A percentile compares a stretch with the other conserved stretches of the same genome.
Conservation (phyloP, 1,140 invertebrate species). For the Leptoteleia sp. region DNA sequence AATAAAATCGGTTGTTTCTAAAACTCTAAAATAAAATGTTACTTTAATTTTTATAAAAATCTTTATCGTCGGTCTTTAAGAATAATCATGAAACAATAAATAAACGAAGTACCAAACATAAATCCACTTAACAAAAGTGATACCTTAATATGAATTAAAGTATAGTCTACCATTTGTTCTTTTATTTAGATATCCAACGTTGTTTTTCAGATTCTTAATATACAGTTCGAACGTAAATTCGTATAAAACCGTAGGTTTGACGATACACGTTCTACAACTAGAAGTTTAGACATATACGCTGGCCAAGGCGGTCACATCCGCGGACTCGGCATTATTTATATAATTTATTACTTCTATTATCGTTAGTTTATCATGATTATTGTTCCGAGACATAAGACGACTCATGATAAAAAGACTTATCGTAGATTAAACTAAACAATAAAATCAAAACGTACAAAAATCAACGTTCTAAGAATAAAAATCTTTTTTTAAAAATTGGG, state of each 20-base stretch:
- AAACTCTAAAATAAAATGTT: too few species aligned
- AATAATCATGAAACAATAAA: not conserved
- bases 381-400: slow-evolving; percentile 53
- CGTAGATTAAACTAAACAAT: slow-evolving; percentile 53
- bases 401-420: slow-evolving; percentile 25
- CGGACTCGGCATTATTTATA: slow-evolving; percentile 76
- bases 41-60: too few species aligned
- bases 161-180: slow-evolving; percentile 14
- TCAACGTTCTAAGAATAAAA: slow-evolving; percentile 40
- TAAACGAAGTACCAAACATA: too few species aligned
- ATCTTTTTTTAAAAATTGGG: not conserved
- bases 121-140: slow-evolving; percentile 29
- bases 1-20: too few species aligned
- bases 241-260: slow-evolving; percentile 74
- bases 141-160: slow-evolving; percentile 23
- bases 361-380: slow-evolving; percentile 70
- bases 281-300: slow-evolving; percentile 81
- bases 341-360: slow-evolving; percentile 75
- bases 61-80: too few species aligned
- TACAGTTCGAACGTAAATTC: slow-evolving; percentile 68
- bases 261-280: slow-evolving; percentile 78
- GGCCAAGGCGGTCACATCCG: slow-evolving; percentile 79
- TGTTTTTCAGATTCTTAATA: slow-evolving; percentile 39
- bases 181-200: slow-evolving; percentile 17
- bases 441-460: slow-evolving; percentile 59